Evolutionary conservation across 2,888 invertebrate species (phyloP).

Genomic region (Agrenia bidenticulata): DNA sequence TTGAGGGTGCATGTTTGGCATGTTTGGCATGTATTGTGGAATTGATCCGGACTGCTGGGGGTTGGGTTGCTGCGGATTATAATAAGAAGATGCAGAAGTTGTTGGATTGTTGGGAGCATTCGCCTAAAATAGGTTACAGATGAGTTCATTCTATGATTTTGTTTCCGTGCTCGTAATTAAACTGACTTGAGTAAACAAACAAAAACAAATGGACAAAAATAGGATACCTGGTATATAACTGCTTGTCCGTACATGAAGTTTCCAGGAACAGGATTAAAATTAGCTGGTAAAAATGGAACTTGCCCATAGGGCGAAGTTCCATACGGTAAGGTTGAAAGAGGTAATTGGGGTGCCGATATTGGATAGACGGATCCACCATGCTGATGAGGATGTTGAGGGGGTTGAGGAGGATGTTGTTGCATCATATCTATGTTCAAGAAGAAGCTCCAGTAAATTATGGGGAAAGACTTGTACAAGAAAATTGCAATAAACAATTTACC

Average conservation of each 20-base stretch:
- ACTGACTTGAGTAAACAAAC: no score
- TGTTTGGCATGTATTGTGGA: slow-evolving; percentile 34
- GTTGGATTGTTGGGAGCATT: slow-evolving; percentile 39
- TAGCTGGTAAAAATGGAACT: slow-evolving; percentile 49
- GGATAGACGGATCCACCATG: slow-evolving; percentile 45
- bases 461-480: no score
- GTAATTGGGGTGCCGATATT: slow-evolving; percentile 45
- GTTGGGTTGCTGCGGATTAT: slow-evolving; percentile 41
- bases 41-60: slow-evolving; percentile 26
- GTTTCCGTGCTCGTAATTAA: no score
- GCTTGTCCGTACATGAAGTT: slow-evolving; percentile 49
- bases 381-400: slow-evolving; percentile 41
- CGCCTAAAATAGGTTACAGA: no score
- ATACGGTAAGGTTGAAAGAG: slow-evolving; percentile 43
- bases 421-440: slow-evolving; percentile 51
- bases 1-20: slow-evolving; percentile 39
- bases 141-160: background rate
- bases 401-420: slow-evolving; percentile 47
- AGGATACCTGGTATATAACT: slow-evolving; percentile 49
- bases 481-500: no score
- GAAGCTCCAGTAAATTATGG: no score
- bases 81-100: slow-evolving; percentile 42
- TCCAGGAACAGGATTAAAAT: slow-evolving; percentile 49
- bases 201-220: background rate
- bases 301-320: slow-evolving; percentile 46